Evolutionary conservation across 2,888 invertebrate genomes (phyloP).

Genomic region (Hemicrepidius hirtus): DNA sequence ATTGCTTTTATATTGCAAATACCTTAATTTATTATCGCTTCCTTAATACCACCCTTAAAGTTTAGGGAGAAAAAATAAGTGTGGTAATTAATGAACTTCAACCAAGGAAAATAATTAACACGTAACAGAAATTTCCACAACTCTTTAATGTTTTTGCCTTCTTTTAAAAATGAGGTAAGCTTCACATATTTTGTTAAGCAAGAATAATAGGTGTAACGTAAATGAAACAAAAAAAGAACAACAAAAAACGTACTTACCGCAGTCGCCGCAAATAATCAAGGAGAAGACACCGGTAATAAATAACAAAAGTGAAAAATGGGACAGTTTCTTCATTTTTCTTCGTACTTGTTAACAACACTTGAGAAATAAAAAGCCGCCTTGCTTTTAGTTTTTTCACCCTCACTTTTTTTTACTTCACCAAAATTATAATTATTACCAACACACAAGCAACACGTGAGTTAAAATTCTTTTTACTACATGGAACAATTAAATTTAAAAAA

Average conservation of each 20-base stretch:
- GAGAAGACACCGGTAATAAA: constrained; percentile 28
- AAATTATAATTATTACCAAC: not conserved
- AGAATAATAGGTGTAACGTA: constrained; percentile 6
- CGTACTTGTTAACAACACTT: constrained; percentile 22
- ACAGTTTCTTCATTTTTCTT: constrained; percentile 35
- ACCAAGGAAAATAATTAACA: not conserved
- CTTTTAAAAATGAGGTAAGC: too few species aligned
- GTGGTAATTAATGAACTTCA: constrained; percentile 14
- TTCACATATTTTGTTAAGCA: not conserved
- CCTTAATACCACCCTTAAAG: constrained; percentile 3
- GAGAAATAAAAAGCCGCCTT: constrained; percentile 10
- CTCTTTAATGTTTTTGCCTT: not conserved
- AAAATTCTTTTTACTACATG: not conserved
- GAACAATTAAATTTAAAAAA: too few species aligned
- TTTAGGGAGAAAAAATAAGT: constrained; percentile 4
- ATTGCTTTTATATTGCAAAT: constrained; percentile 21
- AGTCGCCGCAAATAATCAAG: constrained; percentile 26
- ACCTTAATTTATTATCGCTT: constrained; percentile 26
- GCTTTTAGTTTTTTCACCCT: not conserved
- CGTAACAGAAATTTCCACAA: too few species aligned
- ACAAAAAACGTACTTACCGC: constrained; percentile 36
- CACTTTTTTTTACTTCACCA: not conserved
- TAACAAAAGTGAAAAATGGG: constrained; percentile 32
- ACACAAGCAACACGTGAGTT: constrained; percentile 6
- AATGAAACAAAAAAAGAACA: constrained; percentile 13